phyloP scores from a whole-genome alignment of 2,888 invertebrate species.

The Chaitophorus viminalis region DNA sequence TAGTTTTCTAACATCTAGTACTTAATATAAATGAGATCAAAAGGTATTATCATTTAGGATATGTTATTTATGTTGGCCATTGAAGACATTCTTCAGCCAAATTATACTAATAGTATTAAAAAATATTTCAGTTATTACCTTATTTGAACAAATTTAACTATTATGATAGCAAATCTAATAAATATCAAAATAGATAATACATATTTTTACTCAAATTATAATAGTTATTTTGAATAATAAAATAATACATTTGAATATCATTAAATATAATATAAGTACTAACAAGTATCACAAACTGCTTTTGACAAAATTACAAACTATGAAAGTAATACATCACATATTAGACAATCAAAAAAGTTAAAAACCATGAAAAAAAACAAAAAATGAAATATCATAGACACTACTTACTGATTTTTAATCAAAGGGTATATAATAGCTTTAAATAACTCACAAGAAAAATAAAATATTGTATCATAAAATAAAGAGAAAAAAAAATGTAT shows the following conservation, averaged over 20 bases:
- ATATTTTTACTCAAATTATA: background rate
- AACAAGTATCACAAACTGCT: background rate
- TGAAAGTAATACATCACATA: conserved; percentile 29
- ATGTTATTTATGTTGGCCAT: background rate
- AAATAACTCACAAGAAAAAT: background rate
- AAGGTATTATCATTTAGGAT: background rate
- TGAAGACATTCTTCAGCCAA: too few species aligned
- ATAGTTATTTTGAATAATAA: background rate
- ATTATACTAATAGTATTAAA: background rate
- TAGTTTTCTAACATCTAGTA: background rate
- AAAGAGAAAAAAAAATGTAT: background rate
- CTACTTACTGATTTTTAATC: background rate
- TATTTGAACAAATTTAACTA: too few species aligned
- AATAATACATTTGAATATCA: background rate
- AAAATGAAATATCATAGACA: too few species aligned
- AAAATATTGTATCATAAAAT: background rate
- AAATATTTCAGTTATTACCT: background rate
- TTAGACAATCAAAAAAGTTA: background rate
- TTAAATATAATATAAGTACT: background rate
- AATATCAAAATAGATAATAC: background rate
- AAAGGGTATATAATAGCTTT: background rate
- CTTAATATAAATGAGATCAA: background rate
- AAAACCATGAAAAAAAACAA: background rate
- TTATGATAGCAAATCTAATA: background rate
- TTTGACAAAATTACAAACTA: background rate